Evolutionary conservation across 2,888 invertebrate species (phyloP), one percentile per base, ranked within the genome.

Genomic region (Chaetogeoica ovagalla): DNA sequence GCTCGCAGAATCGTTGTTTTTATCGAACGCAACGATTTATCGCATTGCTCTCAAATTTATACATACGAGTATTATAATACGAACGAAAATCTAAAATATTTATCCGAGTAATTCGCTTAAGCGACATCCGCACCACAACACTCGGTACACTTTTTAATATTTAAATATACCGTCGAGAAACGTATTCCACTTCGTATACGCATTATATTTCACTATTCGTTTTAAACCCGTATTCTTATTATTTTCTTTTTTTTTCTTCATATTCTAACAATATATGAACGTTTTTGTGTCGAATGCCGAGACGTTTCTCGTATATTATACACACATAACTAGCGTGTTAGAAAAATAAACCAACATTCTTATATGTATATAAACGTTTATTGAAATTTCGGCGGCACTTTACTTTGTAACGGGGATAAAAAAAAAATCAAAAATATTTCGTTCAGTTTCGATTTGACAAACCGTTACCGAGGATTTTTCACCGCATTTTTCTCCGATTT

Each of bases 381-480:
- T 74, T 65, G 74, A 74, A 74, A 74, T 63, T 74, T 63, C 74
- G 63, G 9, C 9, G 7, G 43, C 30, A 74, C 63, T 63, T 63
- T 37, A 37, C 37, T 74, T 74, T 74, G 63, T 74, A 11, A 55
- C 52, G 5, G 19, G 15, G n/a, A 21, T 37, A 62, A 66, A n/a
- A 39, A 66, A 48, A 48, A 68, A 73, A 63, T 30, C 30, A 30
- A 30, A 74, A 74, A 55, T 55, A n/a, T 55, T 55, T 55, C 63
- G 63, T 52, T 52, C n/a, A 73, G 52, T 73, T 21, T 63, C 4
- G 30, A 74, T 21, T 63, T 30, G 30, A 74, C 48, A 63, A 74
- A 74, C 63, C 63, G 52, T 63, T 55, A 63, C 73, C 30, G 5
- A 21, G 55, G 73, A 63, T 63, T 73, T 73, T 73, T 52, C 48